Evolutionary conservation across 1,140 invertebrate species (phyloP), one percentile per base, ranked within the genome.

Genomic region (Drosophila nebulosa): DNA sequence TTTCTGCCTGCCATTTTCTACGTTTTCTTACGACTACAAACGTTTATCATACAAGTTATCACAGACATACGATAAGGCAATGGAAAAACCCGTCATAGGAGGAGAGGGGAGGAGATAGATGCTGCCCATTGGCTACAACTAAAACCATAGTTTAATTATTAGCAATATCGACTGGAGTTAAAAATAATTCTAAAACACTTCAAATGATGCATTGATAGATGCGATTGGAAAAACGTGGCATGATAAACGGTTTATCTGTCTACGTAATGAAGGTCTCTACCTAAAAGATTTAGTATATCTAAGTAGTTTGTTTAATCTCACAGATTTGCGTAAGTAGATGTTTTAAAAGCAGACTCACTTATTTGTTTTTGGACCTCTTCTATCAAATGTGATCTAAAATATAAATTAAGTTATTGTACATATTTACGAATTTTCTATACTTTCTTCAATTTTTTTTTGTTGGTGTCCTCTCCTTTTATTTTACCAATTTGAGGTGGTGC

Each of bases 11-110:
- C 7, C n/a, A n/a, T n/a, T 53, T 74, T 21, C 50, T 74, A 32
- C 62, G 70, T 55, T 74, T 73, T 64, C 61, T 9, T 30, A 30
- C 27, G 27, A 30, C 27, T 42, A 42, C 2, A 42, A 42, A 46
- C 39, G 70, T 61, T 53, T 51, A 61, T 63, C 36, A 60, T 30
- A 36, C 14, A 66, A 66, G 62, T 66, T 74, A 74, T 67, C 70
- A 26, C 32, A 52, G n/a, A n/a, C 7, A 74, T 4, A 12, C 21
- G 71, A 74, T 74, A 74, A 74, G 59, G 18, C 26, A 24, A 21
- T 55, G 42, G 24, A 26, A 42, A 26, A 51, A 32, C 12, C 35
- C 56, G 68, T 69, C 64, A 69, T 62, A 74, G 68, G 64, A 51
- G 32, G 42, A 26, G 16, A 18, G 64, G 39, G 32, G 42, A 26